Evolutionary conservation across 2,113 vertebrate species (phyloP), one percentile per base, ranked within the genome.

Genomic region (Rhinolophus sinicus): DNA sequence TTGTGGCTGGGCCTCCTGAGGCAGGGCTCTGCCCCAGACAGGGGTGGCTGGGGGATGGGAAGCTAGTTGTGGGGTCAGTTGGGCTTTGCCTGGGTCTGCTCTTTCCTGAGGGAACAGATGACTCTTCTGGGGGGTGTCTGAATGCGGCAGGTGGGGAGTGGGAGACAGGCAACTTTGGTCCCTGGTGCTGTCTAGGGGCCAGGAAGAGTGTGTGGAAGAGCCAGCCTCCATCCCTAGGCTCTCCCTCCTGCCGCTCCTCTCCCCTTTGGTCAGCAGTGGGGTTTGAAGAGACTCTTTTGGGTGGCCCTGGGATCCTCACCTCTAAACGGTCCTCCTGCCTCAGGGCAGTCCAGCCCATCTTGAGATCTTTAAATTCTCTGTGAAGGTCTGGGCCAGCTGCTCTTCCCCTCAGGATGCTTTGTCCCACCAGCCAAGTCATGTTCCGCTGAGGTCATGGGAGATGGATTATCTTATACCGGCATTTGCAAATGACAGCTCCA

Each of bases 401-500:
- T 95, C 80, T 93, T 81, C 94, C 72, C 67, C 76, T 88, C 88
- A 69, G 26, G 60, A 80, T 94, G 85, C 81, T 67, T 26, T 11
- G 12, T 80, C 72, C 80, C 0, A 0, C 21, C 96, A 92, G 84
- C 88, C 95, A 97, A 97, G 93, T 81, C 93, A 60, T 87, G 81
- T 78, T 92, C 77, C 8, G 0, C 5, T 73, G 72, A 86, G 72
- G 67, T 95, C 85, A 82, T n/a, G 56, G 85, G 50, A 94, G 67
- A 82, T 21, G 75, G 93, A 93, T 96, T 87, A 70, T 88, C 91
- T 96, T 81, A 90, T 91, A 93, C 60, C 91, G 72, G 56, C 81
- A 82, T 97, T 95, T 97, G 93, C 77, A 96, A 96, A 75, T 28
- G 56, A 96, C 5, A 12, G 81, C 81, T 96, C 72, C 38, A 35